Evolutionary conservation across 2,113 vertebrate species (phyloP), one percentile per base, ranked within the genome.

Genomic region (Formicarius rufipectus): DNA sequence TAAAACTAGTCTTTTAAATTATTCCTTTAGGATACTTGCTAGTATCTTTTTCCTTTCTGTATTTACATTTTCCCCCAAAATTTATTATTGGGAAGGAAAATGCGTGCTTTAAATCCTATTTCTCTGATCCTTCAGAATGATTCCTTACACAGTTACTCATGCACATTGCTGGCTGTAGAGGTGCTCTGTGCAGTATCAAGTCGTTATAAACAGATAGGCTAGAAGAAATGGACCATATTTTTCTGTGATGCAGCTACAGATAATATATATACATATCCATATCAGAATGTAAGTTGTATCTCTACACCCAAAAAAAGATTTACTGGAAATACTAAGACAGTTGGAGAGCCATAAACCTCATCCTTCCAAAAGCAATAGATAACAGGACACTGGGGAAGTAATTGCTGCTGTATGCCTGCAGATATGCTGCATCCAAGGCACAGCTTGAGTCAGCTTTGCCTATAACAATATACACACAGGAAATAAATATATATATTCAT

Each of bases 251-350:
- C 17, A 66, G 45, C 22, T 69, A n/a, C 6, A 30, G 28, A 10
- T 58, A 66, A 53, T 3, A 42, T 23, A 53, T 9, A 68, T 0
- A 0, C 8, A 25, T n/a, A 37, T 16, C 31, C 0, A 0, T 47
- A 95, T 56, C 52, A 45, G 74, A 79, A 53, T 33, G 14, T 50
- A 88, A 76, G 35, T 8, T 3, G 2, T 23, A 64, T 39, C 16
- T 76, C 28, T 76, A 60, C 17, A 52, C 2, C 7, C 23, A 42
- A 9, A 15, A 21, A 44, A 73, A 72, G 28, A 69, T 56, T 80
- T 56, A 88, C 37, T 64, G 44, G 31, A 85, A 83, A 69, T 52
- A 28, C 24, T 44, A 47, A 5, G 35, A 53, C 40, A 83, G 24
- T 2, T 60, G 49, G 8, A 90, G 58, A 76, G 63, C 18, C 37